Evolutionary conservation across 1,140 invertebrate species (phyloP), one percentile per base, ranked within the genome.

Genomic region (Trachymyrmex cornetzi): DNA sequence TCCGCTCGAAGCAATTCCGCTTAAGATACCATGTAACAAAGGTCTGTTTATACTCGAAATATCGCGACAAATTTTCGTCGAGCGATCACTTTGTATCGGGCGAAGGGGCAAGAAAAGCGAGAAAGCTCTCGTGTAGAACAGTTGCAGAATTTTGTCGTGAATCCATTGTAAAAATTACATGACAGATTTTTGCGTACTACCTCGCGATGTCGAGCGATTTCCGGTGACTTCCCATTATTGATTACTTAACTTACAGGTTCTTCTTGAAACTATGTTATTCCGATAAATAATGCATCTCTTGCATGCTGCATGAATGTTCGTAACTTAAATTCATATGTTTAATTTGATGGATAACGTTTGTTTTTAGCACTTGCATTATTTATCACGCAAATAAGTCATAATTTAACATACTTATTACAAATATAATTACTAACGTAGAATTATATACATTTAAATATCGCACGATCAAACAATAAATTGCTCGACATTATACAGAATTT

Each of bases 31-130:
- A 16, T 14, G n/a, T 75, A 63, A 84, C 80, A 84, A 84, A 75
- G 38, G 55, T 75, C 80, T 84, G 57, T 84, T 84, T 84, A 84
- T 63, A 84, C 16, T 75, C 69, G 44, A 84, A 84, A 84, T 84
- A 84, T 84, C 80, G 27, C 11, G 80, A 75, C 24, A 74, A 75
- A 61, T 75, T 74, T 61, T 84, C 55, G 55, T 50, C n/a, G 19
- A 63, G 9, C 57, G 24, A 61, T 61, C 57, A 27, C 55, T 84
- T 66, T 44, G 27, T 44, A 82, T 61, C 38, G 27, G 34, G 14
- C 19, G 44, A 59, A 72, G 24, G 27, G n/a, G 6, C 6, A 63
- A 34, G 38, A 12, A 27, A 69, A 74, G 48, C 11, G 7, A 61
- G 22, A 50, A 61, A 75, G 9, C 30, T 50, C 11, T 61, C 27